Conservation (phyloP, 1,140 invertebrate genomes). For the Temnothorax longispinosus region DNA sequence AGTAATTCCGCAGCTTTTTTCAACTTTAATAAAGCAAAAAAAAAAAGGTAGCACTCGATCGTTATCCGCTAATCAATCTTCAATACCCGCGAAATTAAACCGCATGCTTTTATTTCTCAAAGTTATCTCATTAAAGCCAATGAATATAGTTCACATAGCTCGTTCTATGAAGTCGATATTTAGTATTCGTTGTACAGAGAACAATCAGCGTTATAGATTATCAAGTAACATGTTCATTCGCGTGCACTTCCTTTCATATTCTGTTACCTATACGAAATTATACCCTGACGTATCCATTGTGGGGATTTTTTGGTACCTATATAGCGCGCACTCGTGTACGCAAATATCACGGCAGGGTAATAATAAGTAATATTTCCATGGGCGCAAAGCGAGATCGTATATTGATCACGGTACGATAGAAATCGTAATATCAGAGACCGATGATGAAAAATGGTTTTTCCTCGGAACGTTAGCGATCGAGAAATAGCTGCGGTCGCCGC, state of each 20-base stretch:
- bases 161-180: slow-evolving; percentile 62
- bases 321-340: background rate
- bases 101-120: slow-evolving; percentile 54
- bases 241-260: slow-evolving; percentile 13
- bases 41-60: background rate
- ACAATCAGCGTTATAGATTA: slow-evolving; percentile 60
- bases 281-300: background rate
- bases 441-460: slow-evolving; percentile 61
- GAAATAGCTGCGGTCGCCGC: background rate
- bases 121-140: slow-evolving; percentile 53
- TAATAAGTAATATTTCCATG: slow-evolving; percentile 37
- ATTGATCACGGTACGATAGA: background rate
- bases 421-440: slow-evolving; percentile 28
- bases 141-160: slow-evolving; percentile 35
- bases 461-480: background rate
- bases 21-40: slow-evolving; percentile 1
- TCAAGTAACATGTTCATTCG: slow-evolving; percentile 59
- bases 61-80: slow-evolving; percentile 55
- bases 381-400: background rate
- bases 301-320: background rate
- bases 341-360: background rate
- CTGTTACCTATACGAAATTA: slow-evolving; percentile 18
- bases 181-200: slow-evolving; percentile 40
- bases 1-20: background rate
- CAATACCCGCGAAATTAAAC: slow-evolving; percentile 49